Evolutionary conservation across 1,140 invertebrate species (phyloP), one percentile per base, ranked within the genome.

Genomic region (Megalonaias nervosa): DNA sequence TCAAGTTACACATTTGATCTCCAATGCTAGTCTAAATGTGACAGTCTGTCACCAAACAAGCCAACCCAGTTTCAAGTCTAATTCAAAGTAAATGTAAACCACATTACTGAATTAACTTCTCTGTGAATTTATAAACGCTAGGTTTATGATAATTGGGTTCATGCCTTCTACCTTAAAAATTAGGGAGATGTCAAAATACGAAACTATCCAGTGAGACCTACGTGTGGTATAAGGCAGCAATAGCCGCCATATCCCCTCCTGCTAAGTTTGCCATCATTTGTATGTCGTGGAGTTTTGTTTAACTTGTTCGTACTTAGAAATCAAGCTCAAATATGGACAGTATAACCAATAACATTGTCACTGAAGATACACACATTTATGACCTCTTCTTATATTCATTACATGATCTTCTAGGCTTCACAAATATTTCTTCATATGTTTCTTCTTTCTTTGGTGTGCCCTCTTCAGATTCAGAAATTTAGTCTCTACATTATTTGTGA

Each of bases 261-360:
- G 65, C 2, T n/a, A 67, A 3, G n/a, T 67, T 67, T n/a, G 65
- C 65, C 4, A 67, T 23, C 16, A 67, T 2, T 67, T 67, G 16
- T 5, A 31, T 67, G 31, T 9, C 65, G 16, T 4, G 23, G 15
- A 67, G 65, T 26, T 67, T 31, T 67, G 26, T 3, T 23, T n/a
- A n/a, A 67, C 26, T 5, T 16, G 17, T 67, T 26, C 65, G n/a
- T 26, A 67, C 2, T 67, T 67, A 2, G 1, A 67, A 67, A 26
- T 67, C 65, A 67, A 67, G 16, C 31, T 67, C 65, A 67, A 67
- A 67, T 15, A 31, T 67, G 4, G 65, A 67, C 65, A 67, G 16
- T 4, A 23, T 16, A 4, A 21, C 65, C 65, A n/a, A 31, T 31
- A n/a, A 5, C 15, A 17, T 67, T 26, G 31, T 67, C 23, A 67